A percentile compares a stretch with the other conserved stretches of the same genome.
phyloP scores from a whole-genome alignment of 2,888 invertebrate genomes.

The Thera britannica region DNA sequence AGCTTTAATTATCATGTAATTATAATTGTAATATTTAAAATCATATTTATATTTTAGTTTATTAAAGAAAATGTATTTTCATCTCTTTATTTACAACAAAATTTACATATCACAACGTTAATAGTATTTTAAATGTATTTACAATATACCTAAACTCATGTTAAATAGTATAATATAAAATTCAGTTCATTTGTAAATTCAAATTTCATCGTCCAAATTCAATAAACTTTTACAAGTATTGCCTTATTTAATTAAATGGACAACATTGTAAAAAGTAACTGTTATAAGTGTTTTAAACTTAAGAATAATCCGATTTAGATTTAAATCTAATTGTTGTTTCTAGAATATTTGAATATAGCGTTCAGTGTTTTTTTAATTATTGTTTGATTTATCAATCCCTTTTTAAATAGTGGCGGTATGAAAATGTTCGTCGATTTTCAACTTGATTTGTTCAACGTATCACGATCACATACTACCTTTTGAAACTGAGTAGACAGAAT shows the following conservation, averaged over 20 bases:
- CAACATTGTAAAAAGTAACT: slow-evolving; percentile 47
- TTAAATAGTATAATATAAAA: background rate
- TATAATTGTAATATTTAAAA: slow-evolving; percentile 60
- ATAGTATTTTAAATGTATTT: slow-evolving; percentile 31
- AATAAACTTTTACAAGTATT: slow-evolving; percentile 43
- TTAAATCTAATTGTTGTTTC: slow-evolving; percentile 78
- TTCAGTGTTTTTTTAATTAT: slow-evolving; percentile 74
- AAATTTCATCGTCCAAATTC: background rate
- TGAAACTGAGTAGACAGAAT: too few relatives aligned
- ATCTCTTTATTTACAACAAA: slow-evolving; percentile 46
- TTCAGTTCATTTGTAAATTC: background rate
- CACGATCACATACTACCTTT: too few relatives aligned
- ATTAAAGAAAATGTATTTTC: slow-evolving; percentile 34
- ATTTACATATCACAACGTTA: slow-evolving; percentile 55
- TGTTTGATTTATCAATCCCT: slow-evolving; percentile 53
- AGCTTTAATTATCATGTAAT: slow-evolving; percentile 81
- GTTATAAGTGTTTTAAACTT: slow-evolving; percentile 41
- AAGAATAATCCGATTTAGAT: slow-evolving; percentile 60
- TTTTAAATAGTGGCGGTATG: too few relatives aligned
- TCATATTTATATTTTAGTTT: slow-evolving; percentile 38
- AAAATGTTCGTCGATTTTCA: too few relatives aligned
- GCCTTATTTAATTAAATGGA: slow-evolving; percentile 47
- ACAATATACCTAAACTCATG: slow-evolving; percentile 11
- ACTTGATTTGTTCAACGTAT: too few relatives aligned
- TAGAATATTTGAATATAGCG: slow-evolving; percentile 79